Percentiles rank a stretch among this genome's conserved stretches.
These are phyloP conservation scores for Cossypha caffra DNA, from an alignment of 2,797 vertebrate genomes.

Conservation along the genomic window DNA sequence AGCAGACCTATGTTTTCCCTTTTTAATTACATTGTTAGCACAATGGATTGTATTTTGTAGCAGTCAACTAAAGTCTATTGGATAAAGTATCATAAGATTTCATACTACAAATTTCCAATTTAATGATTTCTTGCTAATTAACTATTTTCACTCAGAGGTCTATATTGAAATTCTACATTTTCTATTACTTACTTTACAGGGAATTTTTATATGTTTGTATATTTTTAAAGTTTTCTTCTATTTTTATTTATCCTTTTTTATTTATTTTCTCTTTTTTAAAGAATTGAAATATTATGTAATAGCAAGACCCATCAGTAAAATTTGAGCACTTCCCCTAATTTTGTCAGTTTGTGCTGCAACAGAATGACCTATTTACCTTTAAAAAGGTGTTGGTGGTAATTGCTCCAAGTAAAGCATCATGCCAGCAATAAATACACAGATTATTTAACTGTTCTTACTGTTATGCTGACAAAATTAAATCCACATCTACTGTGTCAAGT, in stretches of 20 bases:
- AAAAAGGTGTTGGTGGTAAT: accelerated
- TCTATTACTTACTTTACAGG: not conserved
- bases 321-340: not conserved
- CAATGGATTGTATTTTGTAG: not conserved
- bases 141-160: not conserved
- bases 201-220: not conserved
- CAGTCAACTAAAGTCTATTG: not conserved
- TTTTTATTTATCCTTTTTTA: not conserved
- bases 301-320: not conserved
- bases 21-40: slow-evolving; percentile 5
- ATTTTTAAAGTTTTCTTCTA: not conserved
- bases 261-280: not conserved
- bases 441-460: not conserved
- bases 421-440: not conserved
- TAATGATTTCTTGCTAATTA: not conserved
- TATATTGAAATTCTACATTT: not conserved
- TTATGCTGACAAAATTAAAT: not conserved
- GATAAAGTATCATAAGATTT: not conserved
- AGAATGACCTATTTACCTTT: not conserved
- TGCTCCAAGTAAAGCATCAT: not conserved
- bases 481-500: not conserved
- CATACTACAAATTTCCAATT: not conserved
- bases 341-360: not conserved
- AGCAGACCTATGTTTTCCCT: not conserved
- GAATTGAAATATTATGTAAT: not conserved